phyloP scores from a whole-genome alignment of 2,797 vertebrate genomes.

The Acanthis flammea region DNA sequence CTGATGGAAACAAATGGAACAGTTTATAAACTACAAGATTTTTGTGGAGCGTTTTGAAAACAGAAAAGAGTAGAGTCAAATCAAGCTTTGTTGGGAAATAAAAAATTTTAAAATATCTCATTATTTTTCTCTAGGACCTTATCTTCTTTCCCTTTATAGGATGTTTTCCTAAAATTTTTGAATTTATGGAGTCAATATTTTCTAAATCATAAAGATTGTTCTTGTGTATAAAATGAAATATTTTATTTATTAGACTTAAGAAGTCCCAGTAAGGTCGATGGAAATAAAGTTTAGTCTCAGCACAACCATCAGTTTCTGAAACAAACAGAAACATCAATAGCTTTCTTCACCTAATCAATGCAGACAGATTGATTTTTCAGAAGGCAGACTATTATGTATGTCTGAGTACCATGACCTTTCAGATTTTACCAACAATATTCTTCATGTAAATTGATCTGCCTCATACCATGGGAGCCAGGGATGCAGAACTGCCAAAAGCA shows the following conservation, averaged over 20 bases:
- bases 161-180: not conserved
- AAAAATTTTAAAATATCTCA: not conserved
- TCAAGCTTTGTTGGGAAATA: not conserved
- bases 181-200: not conserved
- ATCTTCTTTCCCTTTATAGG: not conserved
- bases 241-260: not conserved
- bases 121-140: not conserved
- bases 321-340: not conserved
- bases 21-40: not conserved
- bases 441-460: conserved; percentile 20
- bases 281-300: not conserved
- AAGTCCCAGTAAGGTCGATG: not conserved
- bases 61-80: not conserved
- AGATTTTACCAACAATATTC: conserved; percentile 29
- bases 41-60: not conserved
- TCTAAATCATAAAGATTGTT: not conserved
- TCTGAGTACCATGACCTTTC: not conserved
- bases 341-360: not conserved
- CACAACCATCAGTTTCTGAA: not conserved
- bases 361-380: conserved; percentile 32
- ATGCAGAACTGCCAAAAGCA: conserved; percentile 1
- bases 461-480: not conserved
- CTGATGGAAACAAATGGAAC: not conserved
- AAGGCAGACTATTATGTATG: not conserved
- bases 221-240: not conserved